Conservation (phyloP, 2,113 vertebrate species). For the Gallinago undulata region DNA sequence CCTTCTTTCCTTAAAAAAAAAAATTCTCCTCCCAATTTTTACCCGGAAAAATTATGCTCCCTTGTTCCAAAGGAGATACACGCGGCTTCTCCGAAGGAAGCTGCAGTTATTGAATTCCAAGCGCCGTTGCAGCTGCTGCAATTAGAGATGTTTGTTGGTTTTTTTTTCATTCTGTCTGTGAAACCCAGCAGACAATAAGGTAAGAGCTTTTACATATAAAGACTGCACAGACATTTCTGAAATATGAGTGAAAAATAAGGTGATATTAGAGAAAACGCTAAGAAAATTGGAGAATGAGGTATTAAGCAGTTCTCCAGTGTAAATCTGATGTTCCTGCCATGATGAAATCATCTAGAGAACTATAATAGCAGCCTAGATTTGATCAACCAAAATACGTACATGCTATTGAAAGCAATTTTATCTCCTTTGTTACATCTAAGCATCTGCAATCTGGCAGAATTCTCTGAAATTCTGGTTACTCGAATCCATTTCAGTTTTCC, state of each 20-base stretch:
- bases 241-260: conserved; percentile 4
- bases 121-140: not conserved
- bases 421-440: not conserved
- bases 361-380: conserved; percentile 14
- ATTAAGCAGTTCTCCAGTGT: conserved; percentile 50
- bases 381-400: not conserved
- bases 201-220: not conserved
- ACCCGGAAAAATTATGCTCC: not conserved
- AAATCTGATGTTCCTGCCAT: conserved; percentile 42
- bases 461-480: not conserved
- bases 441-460: not conserved
- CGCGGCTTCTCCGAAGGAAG: not conserved
- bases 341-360: conserved; percentile 20
- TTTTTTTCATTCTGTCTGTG: not conserved
- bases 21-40: not conserved
- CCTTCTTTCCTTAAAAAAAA: not conserved
- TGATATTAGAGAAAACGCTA: not conserved
- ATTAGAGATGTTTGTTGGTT: not conserved
- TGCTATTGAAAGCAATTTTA: not conserved
- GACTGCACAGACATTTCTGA: not conserved
- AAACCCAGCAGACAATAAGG: not conserved
- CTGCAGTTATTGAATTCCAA: not conserved
- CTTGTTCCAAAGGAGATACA: not conserved
- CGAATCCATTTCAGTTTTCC: not conserved
- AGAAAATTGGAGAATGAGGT: conserved; percentile 13